Conservation (phyloP, 2,888 invertebrate species). For the Lasioglossum leucozonium region DNA sequence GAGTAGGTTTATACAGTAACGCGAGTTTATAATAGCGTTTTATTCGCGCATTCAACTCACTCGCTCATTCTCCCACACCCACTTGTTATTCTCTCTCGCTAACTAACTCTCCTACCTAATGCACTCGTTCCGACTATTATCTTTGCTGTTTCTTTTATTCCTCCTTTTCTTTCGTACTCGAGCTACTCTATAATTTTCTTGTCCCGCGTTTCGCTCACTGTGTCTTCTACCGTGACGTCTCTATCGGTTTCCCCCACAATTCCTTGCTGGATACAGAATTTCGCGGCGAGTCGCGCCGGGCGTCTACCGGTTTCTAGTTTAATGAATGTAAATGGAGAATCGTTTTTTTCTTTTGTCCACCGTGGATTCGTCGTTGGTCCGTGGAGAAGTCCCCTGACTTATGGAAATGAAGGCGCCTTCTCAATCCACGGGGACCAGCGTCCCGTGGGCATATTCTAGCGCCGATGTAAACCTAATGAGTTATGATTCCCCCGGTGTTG, state of each 20-base stretch:
- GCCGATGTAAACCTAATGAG: conserved; percentile 14
- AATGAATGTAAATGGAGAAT: conserved; percentile 13
- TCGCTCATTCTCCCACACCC: not conserved
- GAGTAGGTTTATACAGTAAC: not conserved
- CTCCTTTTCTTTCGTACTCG: not conserved
- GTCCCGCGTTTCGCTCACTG: not conserved
- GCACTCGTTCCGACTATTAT: not conserved
- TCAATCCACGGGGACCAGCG: conserved; percentile 16
- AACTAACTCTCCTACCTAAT: not conserved
- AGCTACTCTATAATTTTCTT: conserved; percentile 1
- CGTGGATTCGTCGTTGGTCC: not conserved
- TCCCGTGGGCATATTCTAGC: conserved; percentile 13
- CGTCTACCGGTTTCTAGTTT: conserved; percentile 7
- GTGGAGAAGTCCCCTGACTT: conserved; percentile 17
- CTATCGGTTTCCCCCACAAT: not conserved
- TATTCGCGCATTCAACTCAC: not conserved
- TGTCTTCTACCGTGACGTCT: not conserved
- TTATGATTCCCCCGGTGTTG: not conserved
- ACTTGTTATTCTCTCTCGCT: not conserved
- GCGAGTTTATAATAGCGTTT: not conserved
- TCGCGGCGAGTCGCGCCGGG: not conserved
- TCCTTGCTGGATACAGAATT: not conserved
- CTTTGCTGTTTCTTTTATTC: not conserved
- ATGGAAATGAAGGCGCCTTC: conserved; percentile 29
- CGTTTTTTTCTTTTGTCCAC: no score